Conservation (phyloP, 2,113 vertebrate genomes). For the Amblyopsis rosae region DNA sequence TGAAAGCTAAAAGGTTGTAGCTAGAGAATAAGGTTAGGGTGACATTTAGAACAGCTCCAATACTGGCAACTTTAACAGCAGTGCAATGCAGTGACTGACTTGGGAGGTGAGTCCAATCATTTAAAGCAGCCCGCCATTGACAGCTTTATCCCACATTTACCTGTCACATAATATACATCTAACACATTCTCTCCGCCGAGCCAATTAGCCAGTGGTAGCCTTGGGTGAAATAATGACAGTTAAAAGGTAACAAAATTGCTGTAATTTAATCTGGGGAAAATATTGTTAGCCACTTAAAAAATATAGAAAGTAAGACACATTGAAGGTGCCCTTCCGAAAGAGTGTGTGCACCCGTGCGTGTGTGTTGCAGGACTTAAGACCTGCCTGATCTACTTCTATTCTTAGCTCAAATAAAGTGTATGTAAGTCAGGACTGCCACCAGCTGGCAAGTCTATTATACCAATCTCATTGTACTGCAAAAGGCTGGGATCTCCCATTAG, state of each 20-base stretch:
- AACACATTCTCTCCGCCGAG: neutral
- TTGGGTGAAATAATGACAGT: neutral
- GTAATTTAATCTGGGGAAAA: neutral
- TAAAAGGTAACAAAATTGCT: no score
- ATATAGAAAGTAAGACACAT: neutral
- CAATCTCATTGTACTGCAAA: slow-evolving; percentile 15
- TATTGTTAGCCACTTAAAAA: neutral
- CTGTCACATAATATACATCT: neutral
- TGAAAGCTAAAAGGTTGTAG: neutral
- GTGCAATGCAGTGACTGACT: no score
- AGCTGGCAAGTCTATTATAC: slow-evolving; percentile 41
- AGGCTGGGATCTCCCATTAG: neutral
- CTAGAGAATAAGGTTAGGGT: neutral
- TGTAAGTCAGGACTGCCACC: slow-evolving; percentile 67
- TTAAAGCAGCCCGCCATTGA: no score
- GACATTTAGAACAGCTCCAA: neutral
- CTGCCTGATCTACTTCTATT: slow-evolving; percentile 31
- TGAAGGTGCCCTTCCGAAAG: neutral
- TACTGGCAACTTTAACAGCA: neutral
- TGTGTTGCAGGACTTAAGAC: neutral
- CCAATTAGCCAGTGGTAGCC: neutral
- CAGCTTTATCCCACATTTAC: neutral
- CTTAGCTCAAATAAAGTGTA: slow-evolving; percentile 16
- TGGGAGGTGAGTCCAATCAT: no score
- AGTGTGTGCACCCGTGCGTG: neutral